These are phyloP conservation scores for Cyprinodon variegatus DNA, from an alignment of 2,113 vertebrate species.

Conservation along the genomic window DNA sequence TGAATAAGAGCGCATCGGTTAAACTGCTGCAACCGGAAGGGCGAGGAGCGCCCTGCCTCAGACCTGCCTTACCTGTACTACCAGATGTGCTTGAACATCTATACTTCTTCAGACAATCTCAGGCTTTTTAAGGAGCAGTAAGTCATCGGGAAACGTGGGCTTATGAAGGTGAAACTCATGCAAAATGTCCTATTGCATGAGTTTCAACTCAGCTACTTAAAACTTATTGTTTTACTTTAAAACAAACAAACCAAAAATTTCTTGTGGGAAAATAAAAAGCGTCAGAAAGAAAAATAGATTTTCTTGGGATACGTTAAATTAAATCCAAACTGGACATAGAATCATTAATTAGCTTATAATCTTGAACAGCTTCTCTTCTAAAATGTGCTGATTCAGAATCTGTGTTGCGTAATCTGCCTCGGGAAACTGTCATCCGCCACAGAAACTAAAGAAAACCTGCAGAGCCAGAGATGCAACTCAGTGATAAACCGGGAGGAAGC, in stretches of 20 bases:
- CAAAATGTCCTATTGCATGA: background rate
- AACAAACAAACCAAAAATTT: background rate
- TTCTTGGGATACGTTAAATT: background rate
- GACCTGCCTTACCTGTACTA: slow-evolving; percentile 75
- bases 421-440: background rate
- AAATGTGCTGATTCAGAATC: background rate
- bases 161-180: slow-evolving; percentile 30
- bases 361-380: background rate
- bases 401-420: background rate
- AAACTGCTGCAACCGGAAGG: slow-evolving; percentile 46
- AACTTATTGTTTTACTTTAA: background rate
- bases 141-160: slow-evolving; percentile 37
- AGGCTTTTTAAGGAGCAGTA: slow-evolving; percentile 38
- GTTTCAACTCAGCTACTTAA: background rate
- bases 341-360: background rate
- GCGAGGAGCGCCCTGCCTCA: slow-evolving; percentile 13
- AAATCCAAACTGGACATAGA: background rate
- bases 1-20: slow-evolving; percentile 47
- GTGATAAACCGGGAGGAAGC: slow-evolving; percentile 4
- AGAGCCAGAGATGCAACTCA: slow-evolving; percentile 26
- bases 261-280: background rate
- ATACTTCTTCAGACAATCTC: slow-evolving; percentile 7
- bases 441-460: slow-evolving; percentile 14
- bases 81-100: slow-evolving; percentile 41
- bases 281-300: background rate